Evolutionary conservation across 1,140 invertebrate species (phyloP), one percentile per base, ranked within the genome.

Genomic region (Colletes gigas): DNA sequence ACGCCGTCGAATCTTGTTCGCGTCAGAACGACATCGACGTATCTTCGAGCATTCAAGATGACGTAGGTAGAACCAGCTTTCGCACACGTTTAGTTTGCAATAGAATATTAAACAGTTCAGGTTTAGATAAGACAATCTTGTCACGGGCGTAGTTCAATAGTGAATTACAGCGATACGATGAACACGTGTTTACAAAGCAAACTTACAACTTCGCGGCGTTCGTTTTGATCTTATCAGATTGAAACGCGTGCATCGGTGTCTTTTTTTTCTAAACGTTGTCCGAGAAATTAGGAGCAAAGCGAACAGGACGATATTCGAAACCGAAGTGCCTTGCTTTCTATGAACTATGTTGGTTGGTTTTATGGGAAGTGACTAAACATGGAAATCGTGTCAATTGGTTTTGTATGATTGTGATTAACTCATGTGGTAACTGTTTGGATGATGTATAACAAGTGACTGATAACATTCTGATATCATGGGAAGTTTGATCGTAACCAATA

Each of bases 31-130:
- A 54, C 41, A 3, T n/a, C 47, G 60, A 70, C 19, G 41, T 4
- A 9, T 12, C 17, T 10, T 39, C 55, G 15, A n/a, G 21, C 19
- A 10, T 39, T 8, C 55, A 76, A 6, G 52, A 59, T 17, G 7
- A 19, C 9, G 21, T 21, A 78, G 76, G 21, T 78, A 78, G 57
- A 62, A 12, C 0, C 15, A 55, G 73, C 74, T 68, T 69, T 12
- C 30, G 65, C 54, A 60, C 21, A 1, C 14, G n/a, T 47, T 68
- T 77, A 68, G 41, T 54, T 55, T 5, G 52, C 6, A 30, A 15
- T 72, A 72, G 70, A 8, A 14, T 10, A 44, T 47, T 17, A 14
- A 66, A 12, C 15, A 7, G 5, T 47, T 47, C 9, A 62, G 44
- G 54, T 41, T 19, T 57, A 44, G 69, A 71, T 44, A 12, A 59